Base-by-base conservation (phyloP, 2,797 vertebrate genomes). In the Coreius guichenoti region DNA sequence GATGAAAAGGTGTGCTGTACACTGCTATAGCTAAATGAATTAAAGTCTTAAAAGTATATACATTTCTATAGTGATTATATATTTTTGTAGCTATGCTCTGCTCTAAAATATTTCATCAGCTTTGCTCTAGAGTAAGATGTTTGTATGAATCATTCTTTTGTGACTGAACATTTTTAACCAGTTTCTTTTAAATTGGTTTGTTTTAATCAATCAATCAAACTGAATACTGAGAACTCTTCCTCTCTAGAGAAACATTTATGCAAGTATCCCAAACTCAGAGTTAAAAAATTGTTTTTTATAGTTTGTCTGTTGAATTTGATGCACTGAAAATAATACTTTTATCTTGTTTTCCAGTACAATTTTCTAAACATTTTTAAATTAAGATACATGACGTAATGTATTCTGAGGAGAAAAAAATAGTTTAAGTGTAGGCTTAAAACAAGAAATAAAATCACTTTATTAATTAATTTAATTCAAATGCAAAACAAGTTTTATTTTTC, bases 201-300 rank as follows among this genome's bases (percentile, higher is more conserved):
- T n/a, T 58, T 58, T 4, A 58, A 9, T 58, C 23, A n/a, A n/a
- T n/a, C 16, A 12, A n/a, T 58, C 23, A 17, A 6, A 51, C 4
- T 12, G 11, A 26, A n/a, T 26, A n/a, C 23, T 58, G 4, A n/a
- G n/a, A 12, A 21, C 21, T 45, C 45, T 45, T 45, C 43, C 43
- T 72, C n/a, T 72, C 3, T 72, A 47, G 69, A 72, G 70, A 29
- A 47, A 72, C 7, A 68, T 68, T 36, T 68, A 5, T 68, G 67
- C 31, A 29, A 73, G n/a, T 17, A 73, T 47, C 8, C 8, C n/a
- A 73, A 73, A 49, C 39, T 47, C 14, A 0, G 3, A 17, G 14
- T 47, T 29, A 47, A 1, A 47, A 47, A 4, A n/a, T 70, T 1
- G 13, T n/a, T 26, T 39, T 43, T 47, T 7, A 47, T 39, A n/a